A percentile compares a stretch with the other conserved stretches of the same genome.
Conservation (phyloP, 2,888 invertebrate genomes). For the Diaperis boleti region DNA sequence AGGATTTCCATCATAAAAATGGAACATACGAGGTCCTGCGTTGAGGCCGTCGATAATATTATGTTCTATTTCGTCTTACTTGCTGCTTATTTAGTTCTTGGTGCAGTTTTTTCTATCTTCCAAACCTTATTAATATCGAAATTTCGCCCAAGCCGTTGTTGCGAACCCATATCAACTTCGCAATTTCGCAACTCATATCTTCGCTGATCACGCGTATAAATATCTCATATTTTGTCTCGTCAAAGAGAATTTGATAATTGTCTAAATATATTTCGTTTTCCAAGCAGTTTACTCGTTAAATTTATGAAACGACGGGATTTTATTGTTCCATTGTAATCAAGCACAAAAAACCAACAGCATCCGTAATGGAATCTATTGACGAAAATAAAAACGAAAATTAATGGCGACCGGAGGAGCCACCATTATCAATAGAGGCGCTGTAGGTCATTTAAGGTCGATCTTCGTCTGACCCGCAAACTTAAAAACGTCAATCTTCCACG, state of each 20-base stretch:
- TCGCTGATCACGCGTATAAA: slow-evolving; percentile 6
- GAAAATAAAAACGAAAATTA: slow-evolving; percentile 44
- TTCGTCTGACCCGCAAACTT: slow-evolving; percentile 52
- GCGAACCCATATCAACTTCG: neutral
- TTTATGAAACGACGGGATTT: neutral
- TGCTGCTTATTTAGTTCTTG: no score
- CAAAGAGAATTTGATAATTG: neutral
- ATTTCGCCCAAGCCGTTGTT: no score
- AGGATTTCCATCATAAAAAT: no score
- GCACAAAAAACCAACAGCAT: neutral
- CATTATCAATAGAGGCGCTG: slow-evolving; percentile 49
- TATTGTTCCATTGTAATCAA: neutral
- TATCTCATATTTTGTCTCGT: slow-evolving; percentile 1
- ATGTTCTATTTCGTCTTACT: no score
- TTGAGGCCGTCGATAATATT: no score
- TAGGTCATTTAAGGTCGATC: slow-evolving; percentile 50
- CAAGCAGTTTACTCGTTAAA: neutral
- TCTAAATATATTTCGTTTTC: neutral
- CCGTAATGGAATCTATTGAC: slow-evolving; percentile 23
- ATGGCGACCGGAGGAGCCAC: slow-evolving; percentile 43
- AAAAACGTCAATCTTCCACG: slow-evolving; percentile 51
- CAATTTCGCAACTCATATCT: slow-evolving; percentile 1
- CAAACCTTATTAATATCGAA: no score
- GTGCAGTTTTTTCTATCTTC: no score
- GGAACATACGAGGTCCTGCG: no score